These are phyloP conservation scores for Mormyrus lacerda DNA, from an alignment of 2,113 vertebrate genomes.

Conservation along the genomic window DNA sequence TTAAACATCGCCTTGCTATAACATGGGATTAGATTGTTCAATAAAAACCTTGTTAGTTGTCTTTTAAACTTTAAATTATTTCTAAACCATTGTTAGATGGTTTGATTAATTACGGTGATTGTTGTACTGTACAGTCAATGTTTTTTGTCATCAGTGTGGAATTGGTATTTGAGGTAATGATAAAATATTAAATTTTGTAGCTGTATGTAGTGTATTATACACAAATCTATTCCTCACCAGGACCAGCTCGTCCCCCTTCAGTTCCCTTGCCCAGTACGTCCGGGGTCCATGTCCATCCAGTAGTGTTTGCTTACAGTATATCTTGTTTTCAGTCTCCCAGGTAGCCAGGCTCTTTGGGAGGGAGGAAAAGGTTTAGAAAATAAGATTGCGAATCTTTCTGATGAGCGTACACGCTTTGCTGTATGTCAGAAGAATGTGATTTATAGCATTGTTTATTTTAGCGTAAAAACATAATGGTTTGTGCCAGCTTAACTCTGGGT, in stretches of 20 bases:
- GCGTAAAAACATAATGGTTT: background rate
- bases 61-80: background rate
- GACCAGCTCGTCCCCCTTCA: conserved; percentile 85
- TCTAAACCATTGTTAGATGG: background rate
- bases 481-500: background rate
- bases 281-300: conserved; percentile 83
- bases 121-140: background rate
- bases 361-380: conserved; percentile 31
- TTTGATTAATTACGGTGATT: background rate
- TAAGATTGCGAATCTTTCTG: background rate
- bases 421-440: background rate
- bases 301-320: conserved; percentile 86
- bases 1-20: background rate
- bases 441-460: background rate
- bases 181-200: background rate
- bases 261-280: conserved; percentile 92
- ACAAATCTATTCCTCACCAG: conserved; percentile 70
- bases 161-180: background rate
- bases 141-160: background rate
- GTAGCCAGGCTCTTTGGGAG: conserved; percentile 79
- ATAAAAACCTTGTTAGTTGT: background rate
- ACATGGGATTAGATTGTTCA: background rate
- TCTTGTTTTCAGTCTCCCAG: conserved; percentile 94
- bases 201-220: background rate
- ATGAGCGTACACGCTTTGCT: background rate